These are phyloP conservation scores for Atlantisia rogersi DNA, from an alignment of 2,113 vertebrate genomes.

Conservation along the genomic window DNA sequence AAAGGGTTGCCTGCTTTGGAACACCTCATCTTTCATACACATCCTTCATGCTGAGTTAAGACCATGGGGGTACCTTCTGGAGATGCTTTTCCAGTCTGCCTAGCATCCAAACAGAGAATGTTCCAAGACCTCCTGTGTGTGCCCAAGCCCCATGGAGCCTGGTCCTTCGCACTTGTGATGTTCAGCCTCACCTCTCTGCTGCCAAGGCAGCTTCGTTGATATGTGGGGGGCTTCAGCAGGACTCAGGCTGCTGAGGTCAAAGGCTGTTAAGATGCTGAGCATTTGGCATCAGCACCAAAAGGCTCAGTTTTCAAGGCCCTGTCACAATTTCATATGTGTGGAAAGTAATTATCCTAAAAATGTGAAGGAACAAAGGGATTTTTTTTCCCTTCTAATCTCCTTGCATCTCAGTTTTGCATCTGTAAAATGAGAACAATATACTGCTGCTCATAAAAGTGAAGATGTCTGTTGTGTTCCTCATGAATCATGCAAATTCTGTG, in stretches of 20 bases:
- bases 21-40: background rate
- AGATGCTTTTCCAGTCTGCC: background rate
- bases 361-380: background rate
- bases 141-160: accelerated
- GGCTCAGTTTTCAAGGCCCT: background rate
- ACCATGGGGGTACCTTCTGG: background rate
- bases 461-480: slow-evolving; percentile 9
- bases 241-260: background rate
- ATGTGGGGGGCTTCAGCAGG: background rate
- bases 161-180: accelerated
- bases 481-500: slow-evolving; percentile 42
- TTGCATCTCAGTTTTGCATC: slow-evolving; percentile 53
- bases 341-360: slow-evolving; percentile 37
- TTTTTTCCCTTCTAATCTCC: background rate
- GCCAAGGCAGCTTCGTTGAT: background rate
- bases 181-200: background rate
- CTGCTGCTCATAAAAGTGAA: slow-evolving; percentile 23
- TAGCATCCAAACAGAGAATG: accelerated
- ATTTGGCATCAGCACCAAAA: background rate
- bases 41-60: background rate
- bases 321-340: background rate
- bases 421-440: slow-evolving; percentile 35
- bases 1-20: background rate
- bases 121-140: background rate
- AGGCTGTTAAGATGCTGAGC: background rate